A percentile compares a stretch with the other conserved stretches of the same genome.
phyloP scores from a whole-genome alignment of 2,113 vertebrate genomes.

The Copsychus sechellarum region DNA sequence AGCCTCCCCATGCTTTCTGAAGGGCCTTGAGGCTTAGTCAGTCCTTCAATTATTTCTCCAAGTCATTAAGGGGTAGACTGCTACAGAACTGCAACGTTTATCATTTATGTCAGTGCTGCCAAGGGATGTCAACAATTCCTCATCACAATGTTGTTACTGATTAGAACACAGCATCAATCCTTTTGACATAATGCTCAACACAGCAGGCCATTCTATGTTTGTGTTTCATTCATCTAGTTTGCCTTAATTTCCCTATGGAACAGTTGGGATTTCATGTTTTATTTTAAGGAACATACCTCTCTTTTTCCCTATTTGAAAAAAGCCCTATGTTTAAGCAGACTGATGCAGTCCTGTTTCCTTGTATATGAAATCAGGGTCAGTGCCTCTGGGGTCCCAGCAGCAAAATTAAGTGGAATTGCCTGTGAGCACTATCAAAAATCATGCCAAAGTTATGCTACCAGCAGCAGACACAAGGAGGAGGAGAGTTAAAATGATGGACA shows the following conservation, averaged over 20 bases:
- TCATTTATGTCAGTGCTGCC: background rate
- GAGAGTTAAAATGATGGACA: background rate
- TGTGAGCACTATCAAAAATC: background rate
- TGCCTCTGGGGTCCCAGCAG: background rate
- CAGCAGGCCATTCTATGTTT: background rate
- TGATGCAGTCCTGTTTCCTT: background rate
- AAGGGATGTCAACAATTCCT: background rate
- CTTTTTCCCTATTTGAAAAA: background rate
- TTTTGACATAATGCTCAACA: background rate
- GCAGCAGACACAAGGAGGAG: background rate
- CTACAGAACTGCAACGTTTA: background rate
- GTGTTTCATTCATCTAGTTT: conserved; percentile 19
- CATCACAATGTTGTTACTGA: background rate
- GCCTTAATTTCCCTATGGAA: conserved; percentile 18
- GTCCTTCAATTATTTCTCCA: background rate
- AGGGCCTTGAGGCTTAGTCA: background rate
- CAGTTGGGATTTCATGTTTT: background rate
- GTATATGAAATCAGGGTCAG: background rate
- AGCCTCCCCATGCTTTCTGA: background rate
- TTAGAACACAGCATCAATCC: conserved; percentile 23
- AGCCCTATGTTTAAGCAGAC: background rate
- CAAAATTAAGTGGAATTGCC: background rate
- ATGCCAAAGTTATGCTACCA: background rate
- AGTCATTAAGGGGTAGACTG: background rate
- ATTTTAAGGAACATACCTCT: background rate